Evolutionary conservation across 2,797 vertebrate species (phyloP).

Genomic region (Typhlichthys eigenmanni): DNA sequence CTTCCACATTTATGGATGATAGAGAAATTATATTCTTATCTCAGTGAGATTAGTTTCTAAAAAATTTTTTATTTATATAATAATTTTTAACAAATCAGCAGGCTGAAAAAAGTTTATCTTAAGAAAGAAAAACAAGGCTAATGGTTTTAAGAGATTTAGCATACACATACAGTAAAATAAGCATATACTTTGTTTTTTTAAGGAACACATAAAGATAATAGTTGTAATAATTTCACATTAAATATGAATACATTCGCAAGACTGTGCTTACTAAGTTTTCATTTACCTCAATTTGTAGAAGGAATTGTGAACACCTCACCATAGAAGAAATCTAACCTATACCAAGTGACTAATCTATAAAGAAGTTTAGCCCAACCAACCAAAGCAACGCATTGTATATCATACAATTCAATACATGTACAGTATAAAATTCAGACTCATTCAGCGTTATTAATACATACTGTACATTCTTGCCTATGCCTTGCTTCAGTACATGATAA

Average conservation of each 20-base stretch:
- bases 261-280: conserved; percentile 49
- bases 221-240: conserved; percentile 43
- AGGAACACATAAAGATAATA: conserved; percentile 45
- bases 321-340: conserved; percentile 9
- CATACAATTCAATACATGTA: background rate
- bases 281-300: conserved; percentile 23
- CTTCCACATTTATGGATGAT: background rate
- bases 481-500: background rate
- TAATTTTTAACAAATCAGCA: conserved; percentile 58
- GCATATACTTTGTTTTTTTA: conserved; percentile 31
- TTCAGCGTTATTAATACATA: background rate
- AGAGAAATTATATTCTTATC: conserved; percentile 6
- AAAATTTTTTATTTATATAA: conserved; percentile 55
- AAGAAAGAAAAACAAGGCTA: conserved; percentile 9
- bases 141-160: conserved; percentile 28
- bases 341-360: conserved; percentile 1
- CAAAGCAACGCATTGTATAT: conserved; percentile 26
- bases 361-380: conserved; percentile 25
- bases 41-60: conserved; percentile 24
- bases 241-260: conserved; percentile 64
- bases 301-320: conserved; percentile 11
- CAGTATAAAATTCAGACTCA: too few species aligned
- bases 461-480: background rate
- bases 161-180: conserved; percentile 48
- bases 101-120: conserved; percentile 52